Conservation (phyloP, 1,140 invertebrate genomes). For the Euglossa dilemma region DNA sequence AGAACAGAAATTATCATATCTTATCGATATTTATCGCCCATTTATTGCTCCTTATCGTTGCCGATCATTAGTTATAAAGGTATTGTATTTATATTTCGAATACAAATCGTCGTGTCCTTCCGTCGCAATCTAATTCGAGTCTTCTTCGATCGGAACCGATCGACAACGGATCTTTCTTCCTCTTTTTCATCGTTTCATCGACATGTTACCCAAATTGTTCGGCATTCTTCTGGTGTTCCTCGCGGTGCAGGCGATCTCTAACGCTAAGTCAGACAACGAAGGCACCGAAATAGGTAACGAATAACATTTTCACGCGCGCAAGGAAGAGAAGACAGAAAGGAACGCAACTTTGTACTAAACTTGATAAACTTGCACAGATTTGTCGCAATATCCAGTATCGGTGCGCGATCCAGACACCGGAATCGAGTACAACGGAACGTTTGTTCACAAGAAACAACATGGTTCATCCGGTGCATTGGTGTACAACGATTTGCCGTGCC, state of each 20-base stretch:
- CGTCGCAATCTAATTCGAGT: no score
- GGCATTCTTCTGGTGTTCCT: not conserved
- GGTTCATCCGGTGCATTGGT: slow-evolving; percentile 54
- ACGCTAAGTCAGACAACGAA: not conserved
- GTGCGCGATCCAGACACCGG: slow-evolving; percentile 58
- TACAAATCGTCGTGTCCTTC: no score
- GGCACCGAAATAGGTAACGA: not conserved
- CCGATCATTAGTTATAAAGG: no score
- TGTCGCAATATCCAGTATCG: not conserved
- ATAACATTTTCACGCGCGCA: no score
- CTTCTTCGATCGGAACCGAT: no score
- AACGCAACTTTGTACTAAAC: not conserved
- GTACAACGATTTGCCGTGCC: slow-evolving; percentile 81
- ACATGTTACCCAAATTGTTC: slow-evolving; percentile 44
- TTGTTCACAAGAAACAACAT: slow-evolving; percentile 39
- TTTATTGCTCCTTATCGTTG: no score
- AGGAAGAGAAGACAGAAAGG: no score
- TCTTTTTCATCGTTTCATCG: not conserved
- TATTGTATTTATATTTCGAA: no score
- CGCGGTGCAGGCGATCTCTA: not conserved
- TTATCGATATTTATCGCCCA: no score
- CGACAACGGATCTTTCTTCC: slow-evolving; percentile 33
- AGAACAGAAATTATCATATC: no score
- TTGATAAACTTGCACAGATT: no score
- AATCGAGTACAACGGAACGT: slow-evolving; percentile 25